Evolutionary conservation across 2,888 invertebrate species (phyloP), one percentile per base, ranked within the genome.

Genomic region (Smittia sp.): DNA sequence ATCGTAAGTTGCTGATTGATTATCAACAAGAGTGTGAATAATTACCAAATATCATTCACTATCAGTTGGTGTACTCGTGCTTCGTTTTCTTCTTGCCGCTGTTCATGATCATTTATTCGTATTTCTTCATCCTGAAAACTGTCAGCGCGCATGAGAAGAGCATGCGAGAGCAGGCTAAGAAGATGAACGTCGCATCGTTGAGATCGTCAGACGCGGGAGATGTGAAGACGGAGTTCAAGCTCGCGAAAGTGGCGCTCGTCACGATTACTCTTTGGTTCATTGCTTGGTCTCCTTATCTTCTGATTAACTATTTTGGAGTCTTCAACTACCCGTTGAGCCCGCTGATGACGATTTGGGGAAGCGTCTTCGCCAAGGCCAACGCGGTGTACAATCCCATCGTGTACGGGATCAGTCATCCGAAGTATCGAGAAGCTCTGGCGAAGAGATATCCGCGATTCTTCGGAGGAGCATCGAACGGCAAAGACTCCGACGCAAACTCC

Each of bases 51-150:
- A n/a, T 41, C 11, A 41, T 22, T 39, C 1, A 27, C 20, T n/a
- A 63, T 20, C 52, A n/a, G n/a, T 66, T 46, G 46, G 46, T 46
- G 2, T 62, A 62, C 62, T 62, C 62, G 6, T 46, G 6, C 46
- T 46, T 46, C 11, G 87, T 87, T 68, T 92, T 91, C 82, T 89
- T 88, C 81, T 9, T 84, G 77, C 92, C 92, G 68, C 85, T 94
- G 24, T 79, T 88, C 74, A 84, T 88, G 74, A 93, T 93, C 79
- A 87, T 90, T 80, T 90, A 90, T 81, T 90, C 90, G 75, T 94
- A 94, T 83, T 90, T 86, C 84, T 90, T 89, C 83, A 93, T 93
- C n/a, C n/a, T 65, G 15, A 65, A 85, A 82, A 84, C 87, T 20
- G 86, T 86, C 22, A 80, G 83, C 22, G 83, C 84, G 18, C 87